Evolutionary conservation across 2,113 vertebrate species (phyloP).

Genomic region (Syngnathus scovelli): DNA sequence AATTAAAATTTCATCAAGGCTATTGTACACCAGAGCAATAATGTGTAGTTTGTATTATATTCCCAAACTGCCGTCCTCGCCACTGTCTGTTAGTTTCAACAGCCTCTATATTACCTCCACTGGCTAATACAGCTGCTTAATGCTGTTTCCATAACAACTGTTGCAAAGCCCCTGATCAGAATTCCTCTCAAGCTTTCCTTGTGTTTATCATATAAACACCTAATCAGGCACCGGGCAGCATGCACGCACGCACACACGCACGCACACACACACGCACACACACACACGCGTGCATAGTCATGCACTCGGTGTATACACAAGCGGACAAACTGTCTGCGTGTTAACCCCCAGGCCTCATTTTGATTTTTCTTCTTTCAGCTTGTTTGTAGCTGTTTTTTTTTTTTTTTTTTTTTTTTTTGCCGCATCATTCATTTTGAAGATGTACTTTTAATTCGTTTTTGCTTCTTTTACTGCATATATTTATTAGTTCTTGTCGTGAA

Average conservation of each 20-base stretch:
- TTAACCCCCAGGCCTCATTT: slow-evolving; percentile 13
- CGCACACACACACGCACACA: not conserved
- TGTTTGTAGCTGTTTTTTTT: not conserved
- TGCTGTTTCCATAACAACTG: slow-evolving; percentile 73
- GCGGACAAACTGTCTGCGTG: slow-evolving; percentile 44
- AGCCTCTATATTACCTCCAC: slow-evolving; percentile 59
- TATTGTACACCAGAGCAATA: slow-evolving; percentile 53
- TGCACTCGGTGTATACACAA: slow-evolving; percentile 12
- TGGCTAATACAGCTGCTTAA: slow-evolving; percentile 66
- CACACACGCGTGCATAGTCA: not conserved
- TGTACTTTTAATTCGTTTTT: not conserved
- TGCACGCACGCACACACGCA: slow-evolving; percentile 28
- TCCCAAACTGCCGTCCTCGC: slow-evolving; percentile 48
- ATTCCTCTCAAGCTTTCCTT: slow-evolving; percentile 61
- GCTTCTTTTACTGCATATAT: not conserved
- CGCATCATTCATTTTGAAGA: not conserved
- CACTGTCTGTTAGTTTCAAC: slow-evolving; percentile 57
- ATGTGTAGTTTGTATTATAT: slow-evolving; percentile 57
- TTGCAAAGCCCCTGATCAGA: slow-evolving; percentile 71
- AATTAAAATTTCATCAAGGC: slow-evolving; percentile 49
- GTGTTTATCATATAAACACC: slow-evolving; percentile 68
- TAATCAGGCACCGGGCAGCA: slow-evolving; percentile 53
- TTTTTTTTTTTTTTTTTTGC: not conserved
- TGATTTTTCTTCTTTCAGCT: not conserved
- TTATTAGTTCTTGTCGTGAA: not conserved